Evolutionary conservation across 2,113 vertebrate genomes (phyloP).

Genomic region (Centropus unirufus): DNA sequence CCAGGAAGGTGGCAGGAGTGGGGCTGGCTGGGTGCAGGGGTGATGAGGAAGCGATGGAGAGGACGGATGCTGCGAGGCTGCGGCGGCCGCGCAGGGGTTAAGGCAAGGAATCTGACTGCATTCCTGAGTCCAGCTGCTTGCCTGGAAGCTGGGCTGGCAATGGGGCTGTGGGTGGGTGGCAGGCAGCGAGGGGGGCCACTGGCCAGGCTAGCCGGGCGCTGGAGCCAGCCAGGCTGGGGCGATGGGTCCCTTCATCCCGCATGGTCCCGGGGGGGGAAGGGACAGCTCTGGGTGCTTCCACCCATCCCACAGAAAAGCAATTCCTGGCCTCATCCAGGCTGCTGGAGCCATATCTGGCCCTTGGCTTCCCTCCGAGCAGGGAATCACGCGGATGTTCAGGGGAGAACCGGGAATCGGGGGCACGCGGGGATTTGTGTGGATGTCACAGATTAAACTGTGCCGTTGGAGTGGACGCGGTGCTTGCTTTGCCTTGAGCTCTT

Average conservation of each 20-base stretch:
- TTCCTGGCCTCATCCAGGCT: background rate
- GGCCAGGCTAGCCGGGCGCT: background rate
- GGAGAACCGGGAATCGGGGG: conserved; percentile 35
- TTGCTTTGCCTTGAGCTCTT: background rate
- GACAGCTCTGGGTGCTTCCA: background rate
- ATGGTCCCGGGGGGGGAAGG: background rate
- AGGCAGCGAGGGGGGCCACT: conserved; percentile 17
- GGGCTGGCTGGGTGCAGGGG: background rate
- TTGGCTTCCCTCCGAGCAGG: conserved; percentile 39
- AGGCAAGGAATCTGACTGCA: conserved; percentile 56
- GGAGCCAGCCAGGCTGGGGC: background rate
- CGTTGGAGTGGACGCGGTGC: background rate
- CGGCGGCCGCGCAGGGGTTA: conserved; percentile 49
- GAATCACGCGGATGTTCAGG: conserved; percentile 34
- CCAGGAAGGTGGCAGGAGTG: background rate
- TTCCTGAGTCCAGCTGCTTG: conserved; percentile 72
- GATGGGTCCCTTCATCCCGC: background rate
- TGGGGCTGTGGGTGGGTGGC: conserved; percentile 61
- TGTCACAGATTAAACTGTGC: conserved; percentile 32
- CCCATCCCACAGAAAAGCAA: background rate
- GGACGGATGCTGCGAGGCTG: background rate
- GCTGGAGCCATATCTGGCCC: background rate
- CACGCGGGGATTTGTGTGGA: conserved; percentile 38
- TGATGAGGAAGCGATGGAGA: background rate
- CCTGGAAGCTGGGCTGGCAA: conserved; percentile 70